Conservation (phyloP, 2,797 vertebrate genomes). For the Petrocephalus sullivani region DNA sequence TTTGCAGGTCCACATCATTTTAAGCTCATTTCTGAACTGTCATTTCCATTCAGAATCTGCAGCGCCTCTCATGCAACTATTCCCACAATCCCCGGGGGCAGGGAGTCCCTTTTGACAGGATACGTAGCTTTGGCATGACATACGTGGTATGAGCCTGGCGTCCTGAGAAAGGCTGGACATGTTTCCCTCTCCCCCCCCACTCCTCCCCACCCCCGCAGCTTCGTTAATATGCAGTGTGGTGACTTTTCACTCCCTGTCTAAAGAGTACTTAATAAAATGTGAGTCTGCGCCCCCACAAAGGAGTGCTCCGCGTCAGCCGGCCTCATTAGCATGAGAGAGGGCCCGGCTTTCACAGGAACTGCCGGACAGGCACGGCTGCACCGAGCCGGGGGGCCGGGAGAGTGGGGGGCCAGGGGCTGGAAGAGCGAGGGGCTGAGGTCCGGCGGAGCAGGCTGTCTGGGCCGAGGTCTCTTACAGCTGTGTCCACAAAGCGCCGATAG, state of each 20-base stretch:
- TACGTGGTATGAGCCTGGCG: background rate
- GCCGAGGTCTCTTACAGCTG: background rate
- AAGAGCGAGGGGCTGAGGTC: background rate
- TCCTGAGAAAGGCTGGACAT: background rate
- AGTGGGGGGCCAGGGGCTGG: background rate
- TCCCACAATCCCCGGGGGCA: background rate
- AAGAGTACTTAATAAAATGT: constrained; percentile 73
- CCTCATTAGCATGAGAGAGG: constrained; percentile 67
- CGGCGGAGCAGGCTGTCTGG: background rate
- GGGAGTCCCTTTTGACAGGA: background rate
- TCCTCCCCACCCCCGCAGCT: constrained; percentile 41
- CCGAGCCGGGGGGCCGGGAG: background rate
- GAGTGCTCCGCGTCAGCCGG: constrained; percentile 43
- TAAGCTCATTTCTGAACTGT: background rate
- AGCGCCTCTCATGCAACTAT: background rate
- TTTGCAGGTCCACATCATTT: background rate
- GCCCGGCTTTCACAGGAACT: constrained; percentile 54
- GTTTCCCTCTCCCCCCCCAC: constrained; percentile 43
- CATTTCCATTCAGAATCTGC: background rate
- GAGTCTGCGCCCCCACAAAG: constrained; percentile 58
- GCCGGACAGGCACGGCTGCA: constrained; percentile 48
- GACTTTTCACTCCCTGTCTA: constrained; percentile 57
- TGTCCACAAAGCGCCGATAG: constrained; percentile 2
- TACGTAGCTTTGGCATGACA: background rate
- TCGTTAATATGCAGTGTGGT: constrained; percentile 68